These are phyloP conservation scores for Eurypyga helias DNA, from an alignment of 2,113 vertebrate species.

Conservation along the genomic window DNA sequence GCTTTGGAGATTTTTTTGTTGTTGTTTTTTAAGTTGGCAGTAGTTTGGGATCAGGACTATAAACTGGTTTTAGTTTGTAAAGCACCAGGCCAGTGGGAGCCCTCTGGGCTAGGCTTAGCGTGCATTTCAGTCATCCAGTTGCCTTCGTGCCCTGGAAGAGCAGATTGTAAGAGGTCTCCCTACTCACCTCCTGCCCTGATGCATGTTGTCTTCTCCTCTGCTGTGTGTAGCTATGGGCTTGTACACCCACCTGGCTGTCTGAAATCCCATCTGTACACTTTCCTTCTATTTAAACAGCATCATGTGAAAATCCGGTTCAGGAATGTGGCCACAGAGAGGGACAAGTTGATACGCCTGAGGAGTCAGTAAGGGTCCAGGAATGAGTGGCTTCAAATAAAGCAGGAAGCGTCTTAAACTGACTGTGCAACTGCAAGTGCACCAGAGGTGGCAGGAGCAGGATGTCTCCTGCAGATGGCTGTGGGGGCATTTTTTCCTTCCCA, in stretches of 20 bases:
- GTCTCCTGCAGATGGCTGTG: background rate
- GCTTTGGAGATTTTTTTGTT: background rate
- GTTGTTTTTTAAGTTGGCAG: background rate
- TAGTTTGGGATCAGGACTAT: background rate
- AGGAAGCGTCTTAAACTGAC: background rate
- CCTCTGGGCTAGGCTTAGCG: background rate
- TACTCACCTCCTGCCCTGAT: background rate
- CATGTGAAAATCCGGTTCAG: background rate
- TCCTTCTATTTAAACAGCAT: background rate
- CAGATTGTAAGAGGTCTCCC: background rate
- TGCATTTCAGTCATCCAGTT: background rate
- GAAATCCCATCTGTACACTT: background rate
- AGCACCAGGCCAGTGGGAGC: background rate
- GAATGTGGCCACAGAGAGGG: background rate
- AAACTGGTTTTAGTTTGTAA: background rate
- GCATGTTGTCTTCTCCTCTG: background rate
- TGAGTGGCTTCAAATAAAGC: background rate
- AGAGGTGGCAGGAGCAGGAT: background rate
- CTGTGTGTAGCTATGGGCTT: background rate
- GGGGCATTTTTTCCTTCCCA: fast-evolving
- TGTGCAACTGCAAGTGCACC: fast-evolving
- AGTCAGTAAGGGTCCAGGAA: background rate
- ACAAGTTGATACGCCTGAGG: fast-evolving
- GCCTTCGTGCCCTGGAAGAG: background rate
- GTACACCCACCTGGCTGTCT: background rate